A percentile compares a stretch with the other conserved stretches of the same genome.
These are phyloP conservation scores for Aphaenogaster rudis DNA, from an alignment of 1,140 invertebrate genomes.

Conservation along the genomic window DNA sequence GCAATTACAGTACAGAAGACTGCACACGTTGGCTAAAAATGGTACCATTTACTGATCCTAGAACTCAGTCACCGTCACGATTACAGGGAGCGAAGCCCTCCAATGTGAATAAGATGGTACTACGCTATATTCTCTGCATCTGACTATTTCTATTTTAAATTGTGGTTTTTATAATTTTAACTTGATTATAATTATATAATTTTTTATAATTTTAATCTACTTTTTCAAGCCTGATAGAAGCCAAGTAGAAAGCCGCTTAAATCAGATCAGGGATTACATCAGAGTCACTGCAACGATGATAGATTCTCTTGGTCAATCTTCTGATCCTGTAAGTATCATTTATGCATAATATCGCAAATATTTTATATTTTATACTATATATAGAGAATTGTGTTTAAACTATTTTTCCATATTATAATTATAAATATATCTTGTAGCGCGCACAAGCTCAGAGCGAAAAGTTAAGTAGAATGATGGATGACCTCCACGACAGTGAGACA, in stretches of 20 bases:
- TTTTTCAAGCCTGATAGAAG: constrained; percentile 86
- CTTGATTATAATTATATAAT: background rate
- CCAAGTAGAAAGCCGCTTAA: constrained; percentile 88
- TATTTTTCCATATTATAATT: constrained; percentile 47
- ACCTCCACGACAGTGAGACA: constrained; percentile 84
- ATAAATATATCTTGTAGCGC: constrained; percentile 74
- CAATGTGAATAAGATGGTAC: constrained; percentile 83
- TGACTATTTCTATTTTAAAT: background rate
- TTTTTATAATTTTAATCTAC: constrained; percentile 31
- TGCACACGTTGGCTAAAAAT: constrained; percentile 78
- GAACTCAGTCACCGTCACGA: constrained; percentile 75
- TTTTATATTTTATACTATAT: constrained; percentile 9
- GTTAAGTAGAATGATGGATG: constrained; percentile 84
- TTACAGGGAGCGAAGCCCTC: constrained; percentile 75
- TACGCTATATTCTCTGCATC: background rate
- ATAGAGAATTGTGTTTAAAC: background rate
- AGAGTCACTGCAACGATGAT: constrained; percentile 89
- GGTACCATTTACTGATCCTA: constrained; percentile 79
- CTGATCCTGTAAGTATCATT: constrained; percentile 87
- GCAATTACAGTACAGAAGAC: constrained; percentile 77
- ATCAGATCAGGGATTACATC: constrained; percentile 89
- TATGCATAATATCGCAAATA: constrained; percentile 9
- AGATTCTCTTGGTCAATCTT: constrained; percentile 88
- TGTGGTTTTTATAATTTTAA: background rate
- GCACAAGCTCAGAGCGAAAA: constrained; percentile 84